phyloP scores from a whole-genome alignment of 2,113 vertebrate genomes.

The Neopipo cinnamomea region DNA sequence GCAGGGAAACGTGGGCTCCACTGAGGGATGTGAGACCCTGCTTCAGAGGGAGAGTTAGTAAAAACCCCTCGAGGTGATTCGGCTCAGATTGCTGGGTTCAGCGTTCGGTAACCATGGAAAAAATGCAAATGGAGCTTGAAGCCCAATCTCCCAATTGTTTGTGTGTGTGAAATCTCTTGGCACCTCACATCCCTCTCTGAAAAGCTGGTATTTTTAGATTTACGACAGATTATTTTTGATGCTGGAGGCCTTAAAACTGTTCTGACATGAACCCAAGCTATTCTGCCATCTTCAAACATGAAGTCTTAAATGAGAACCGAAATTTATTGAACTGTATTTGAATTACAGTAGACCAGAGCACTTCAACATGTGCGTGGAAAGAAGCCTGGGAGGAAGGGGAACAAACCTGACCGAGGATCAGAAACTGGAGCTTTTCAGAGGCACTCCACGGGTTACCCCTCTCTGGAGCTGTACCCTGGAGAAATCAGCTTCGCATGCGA shows the following conservation, averaged over 20 bases:
- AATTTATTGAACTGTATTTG: neutral
- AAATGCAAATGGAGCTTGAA: neutral
- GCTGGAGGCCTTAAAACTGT: slow-evolving; percentile 13
- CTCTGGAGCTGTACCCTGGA: neutral
- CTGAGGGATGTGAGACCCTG: neutral
- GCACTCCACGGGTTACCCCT: neutral
- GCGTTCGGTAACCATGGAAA: neutral
- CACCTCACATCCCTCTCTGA: neutral
- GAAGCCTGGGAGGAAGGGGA: neutral
- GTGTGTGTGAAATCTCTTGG: neutral
- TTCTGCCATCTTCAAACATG: neutral
- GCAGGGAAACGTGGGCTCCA: neutral
- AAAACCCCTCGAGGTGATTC: neutral
- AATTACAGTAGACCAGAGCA: neutral
- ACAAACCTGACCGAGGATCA: neutral
- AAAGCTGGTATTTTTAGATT: slow-evolving; percentile 13
- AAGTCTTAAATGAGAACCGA: neutral
- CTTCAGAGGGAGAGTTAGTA: neutral
- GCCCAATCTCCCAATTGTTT: neutral
- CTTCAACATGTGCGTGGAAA: neutral
- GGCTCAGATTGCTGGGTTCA: neutral
- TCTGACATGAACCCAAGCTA: neutral
- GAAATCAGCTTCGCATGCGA: neutral
- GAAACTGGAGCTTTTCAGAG: neutral
- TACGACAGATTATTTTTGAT: neutral